phyloP scores from a whole-genome alignment of 2,797 vertebrate species.

The Sebastes hubbsi region DNA sequence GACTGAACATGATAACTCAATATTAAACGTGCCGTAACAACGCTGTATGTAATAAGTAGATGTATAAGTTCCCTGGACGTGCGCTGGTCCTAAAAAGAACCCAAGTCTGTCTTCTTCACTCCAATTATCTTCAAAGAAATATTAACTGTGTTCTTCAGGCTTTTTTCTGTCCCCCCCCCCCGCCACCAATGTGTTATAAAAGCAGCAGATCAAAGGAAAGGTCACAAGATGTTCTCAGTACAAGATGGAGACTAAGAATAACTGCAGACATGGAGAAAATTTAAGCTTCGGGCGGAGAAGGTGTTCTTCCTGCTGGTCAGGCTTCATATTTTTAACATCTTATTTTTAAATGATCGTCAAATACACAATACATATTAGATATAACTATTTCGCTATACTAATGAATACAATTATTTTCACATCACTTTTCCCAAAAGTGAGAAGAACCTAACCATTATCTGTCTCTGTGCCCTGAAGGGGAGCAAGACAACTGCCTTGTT shows the following conservation, averaged over 20 bases:
- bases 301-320: neutral
- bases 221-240: slow-evolving; percentile 18
- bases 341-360: neutral
- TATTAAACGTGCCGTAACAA: neutral
- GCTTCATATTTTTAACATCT: neutral
- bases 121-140: slow-evolving; percentile 42
- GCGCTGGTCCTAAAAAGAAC: slow-evolving; percentile 2
- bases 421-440: neutral
- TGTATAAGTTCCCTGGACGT: neutral
- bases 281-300: neutral
- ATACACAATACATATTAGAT: neutral
- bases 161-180: neutral
- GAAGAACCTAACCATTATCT: neutral
- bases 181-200: neutral
- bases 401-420: neutral
- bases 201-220: slow-evolving; percentile 43
- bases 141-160: slow-evolving; percentile 28
- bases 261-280: neutral
- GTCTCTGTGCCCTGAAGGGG: slow-evolving; percentile 1
- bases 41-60: neutral
- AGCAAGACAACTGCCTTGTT: neutral
- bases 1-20: neutral
- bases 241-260: slow-evolving; percentile 25
- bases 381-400: neutral
- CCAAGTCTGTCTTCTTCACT: neutral